Percentiles rank a stretch among this genome's conserved stretches.
Conservation (phyloP, 2,797 vertebrate species). For the Cyprinella venusta region DNA sequence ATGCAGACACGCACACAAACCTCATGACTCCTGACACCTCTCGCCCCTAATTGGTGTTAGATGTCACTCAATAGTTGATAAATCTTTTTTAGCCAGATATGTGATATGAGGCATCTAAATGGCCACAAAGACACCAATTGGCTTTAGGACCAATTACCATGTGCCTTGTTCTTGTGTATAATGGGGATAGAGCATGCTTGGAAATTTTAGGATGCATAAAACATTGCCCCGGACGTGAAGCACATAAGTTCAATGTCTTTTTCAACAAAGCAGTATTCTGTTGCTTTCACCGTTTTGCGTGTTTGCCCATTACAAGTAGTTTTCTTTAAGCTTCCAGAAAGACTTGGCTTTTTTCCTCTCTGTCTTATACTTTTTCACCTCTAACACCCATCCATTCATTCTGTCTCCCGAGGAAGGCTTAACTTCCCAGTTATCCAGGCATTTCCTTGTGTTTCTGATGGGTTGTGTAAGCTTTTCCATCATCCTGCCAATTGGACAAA, state of each 20-base stretch:
- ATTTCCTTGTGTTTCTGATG: not conserved
- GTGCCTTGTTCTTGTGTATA: not conserved
- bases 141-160: not conserved
- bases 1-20: constrained; percentile 46
- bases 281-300: constrained; percentile 16
- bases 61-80: constrained; percentile 46
- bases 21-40: constrained; percentile 33
- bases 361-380: constrained; percentile 8
- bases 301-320: not conserved
- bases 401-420: not conserved
- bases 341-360: not conserved
- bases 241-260: not conserved
- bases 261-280: not conserved
- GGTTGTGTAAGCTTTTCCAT: not conserved
- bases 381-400: constrained; percentile 12
- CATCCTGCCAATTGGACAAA: constrained; percentile 5
- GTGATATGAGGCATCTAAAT: constrained; percentile 10
- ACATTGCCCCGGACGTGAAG: not conserved
- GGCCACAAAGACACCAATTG: constrained; percentile 1
- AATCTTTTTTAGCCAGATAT: not conserved
- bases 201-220: not conserved
- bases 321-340: not conserved
- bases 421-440: not conserved
- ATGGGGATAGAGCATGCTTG: constrained; percentile 3
- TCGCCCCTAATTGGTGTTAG: constrained; percentile 60